Evolutionary conservation across 2,797 vertebrate genomes (phyloP), one percentile per base, ranked within the genome.

Genomic region (Cyclopterus lumpus): DNA sequence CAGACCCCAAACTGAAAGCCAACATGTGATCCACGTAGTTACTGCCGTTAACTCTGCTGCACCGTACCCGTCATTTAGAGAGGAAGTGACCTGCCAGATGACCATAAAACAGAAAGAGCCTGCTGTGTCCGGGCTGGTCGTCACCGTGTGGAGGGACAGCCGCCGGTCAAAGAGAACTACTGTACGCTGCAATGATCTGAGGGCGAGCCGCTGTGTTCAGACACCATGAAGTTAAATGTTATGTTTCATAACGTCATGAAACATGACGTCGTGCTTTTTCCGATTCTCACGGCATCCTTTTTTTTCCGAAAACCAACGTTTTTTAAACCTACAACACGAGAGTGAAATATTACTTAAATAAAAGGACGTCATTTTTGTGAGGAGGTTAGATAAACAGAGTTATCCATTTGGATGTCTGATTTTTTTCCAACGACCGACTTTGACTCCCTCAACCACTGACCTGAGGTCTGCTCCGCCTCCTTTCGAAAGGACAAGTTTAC

Each of bases 51-150:
- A 70, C 69, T 77, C 65, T 32, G 26, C 76, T 65, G 51, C 58
- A 53, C 44, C 49, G 67, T 61, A 65, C 24, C 83, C 54, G 81
- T 85, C 83, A 81, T 86, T 89, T 82, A 79, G 79, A 77, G 77
- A 90, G 90, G 84, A 91, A 90, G 86, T 81, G 61, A 73, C 82
- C n/a, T 49, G 69, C 83, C 84, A 88, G 85, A 85, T 77, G 85
- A 85, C 75, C 85, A 74, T 88, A 89, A 93, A 92, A 83, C 77
- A 82, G 76, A 84, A 63, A 85, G 76, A 77, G 79, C 75, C 73
- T 46, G 78, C 82, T 86, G 88, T 75, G 82, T 81, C 61, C 86
- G 78, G 65, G 77, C 73, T 38, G 59, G 54, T 74, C 79, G 53
- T n/a, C 63, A 58, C 46, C 66, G 58, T 57, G 70, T 55, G 76